Evolutionary conservation across 2,113 vertebrate species (phyloP).

Genomic region (Athene noctua): DNA sequence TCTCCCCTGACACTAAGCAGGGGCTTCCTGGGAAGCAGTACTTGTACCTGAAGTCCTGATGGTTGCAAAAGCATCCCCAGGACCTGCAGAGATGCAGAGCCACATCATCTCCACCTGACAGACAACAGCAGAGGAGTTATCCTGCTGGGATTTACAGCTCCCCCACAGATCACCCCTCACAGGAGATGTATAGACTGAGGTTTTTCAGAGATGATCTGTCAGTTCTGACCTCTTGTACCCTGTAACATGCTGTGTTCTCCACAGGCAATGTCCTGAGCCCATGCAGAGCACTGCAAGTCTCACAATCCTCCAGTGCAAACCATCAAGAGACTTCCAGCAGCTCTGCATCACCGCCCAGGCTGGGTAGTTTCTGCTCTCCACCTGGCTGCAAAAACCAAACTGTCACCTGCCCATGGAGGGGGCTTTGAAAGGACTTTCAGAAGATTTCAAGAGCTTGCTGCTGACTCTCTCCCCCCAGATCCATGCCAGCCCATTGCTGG

Average conservation of each 20-base stretch:
- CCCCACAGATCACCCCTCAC: too few relatives aligned
- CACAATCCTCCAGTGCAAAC: not conserved
- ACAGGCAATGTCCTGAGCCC: not conserved
- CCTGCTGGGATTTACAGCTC: not conserved
- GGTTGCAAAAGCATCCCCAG: not conserved
- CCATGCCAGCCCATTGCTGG: not conserved
- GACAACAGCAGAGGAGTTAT: not conserved
- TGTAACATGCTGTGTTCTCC: not conserved
- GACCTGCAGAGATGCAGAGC: not conserved
- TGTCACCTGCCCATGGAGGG: not conserved
- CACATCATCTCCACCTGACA: not conserved
- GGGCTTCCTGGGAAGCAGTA: not conserved
- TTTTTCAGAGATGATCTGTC: not conserved
- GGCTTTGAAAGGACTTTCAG: not conserved
- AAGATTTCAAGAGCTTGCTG: not conserved
- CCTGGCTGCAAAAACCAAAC: not conserved
- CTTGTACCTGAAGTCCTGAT: not conserved
- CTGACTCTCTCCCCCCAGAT: not conserved
- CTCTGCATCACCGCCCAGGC: not conserved
- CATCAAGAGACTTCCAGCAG: not conserved
- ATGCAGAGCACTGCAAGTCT: not conserved
- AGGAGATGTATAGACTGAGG: not conserved
- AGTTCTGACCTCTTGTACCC: not conserved
- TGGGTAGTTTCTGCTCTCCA: not conserved
- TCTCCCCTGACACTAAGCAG: not conserved